Percentiles rank a stretch among this genome's conserved stretches.
Evolutionary conservation across 2,888 invertebrate genomes (phyloP).

Genomic region (Andrena minutula): DNA sequence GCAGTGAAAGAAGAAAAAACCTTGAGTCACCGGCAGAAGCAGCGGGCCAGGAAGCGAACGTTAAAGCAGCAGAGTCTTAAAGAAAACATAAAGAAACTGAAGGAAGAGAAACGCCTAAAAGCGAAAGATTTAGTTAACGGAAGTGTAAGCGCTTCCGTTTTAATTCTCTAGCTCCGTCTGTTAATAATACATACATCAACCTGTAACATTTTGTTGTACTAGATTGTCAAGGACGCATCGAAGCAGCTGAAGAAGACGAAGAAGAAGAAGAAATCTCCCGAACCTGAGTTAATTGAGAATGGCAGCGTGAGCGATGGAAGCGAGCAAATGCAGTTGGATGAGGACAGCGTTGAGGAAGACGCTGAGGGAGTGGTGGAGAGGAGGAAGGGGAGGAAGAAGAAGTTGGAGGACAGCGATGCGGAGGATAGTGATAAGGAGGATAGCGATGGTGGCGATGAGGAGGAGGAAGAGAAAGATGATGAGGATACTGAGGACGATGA

Average conservation of each 20-base stretch:
- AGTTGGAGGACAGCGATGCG: conserved; percentile 22
- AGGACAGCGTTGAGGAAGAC: conserved; percentile 3
- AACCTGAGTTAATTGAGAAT: conserved; percentile 17
- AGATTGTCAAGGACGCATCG: conserved; percentile 33
- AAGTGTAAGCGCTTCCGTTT: conserved; percentile 33
- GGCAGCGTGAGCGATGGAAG: not conserved
- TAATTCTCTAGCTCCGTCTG: not conserved
- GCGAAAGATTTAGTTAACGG: not conserved
- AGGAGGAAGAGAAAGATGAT: conserved; percentile 73
- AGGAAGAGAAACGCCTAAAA: not conserved
- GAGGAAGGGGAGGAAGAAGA: conserved; percentile 28
- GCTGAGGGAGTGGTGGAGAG: conserved; percentile 28
- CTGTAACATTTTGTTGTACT: not conserved
- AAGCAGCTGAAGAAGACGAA: conserved; percentile 33
- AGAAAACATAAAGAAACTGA: conserved; percentile 42
- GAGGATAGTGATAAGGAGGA: conserved; percentile 31
- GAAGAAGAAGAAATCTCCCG: conserved; percentile 33
- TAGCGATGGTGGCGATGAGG: conserved; percentile 55
- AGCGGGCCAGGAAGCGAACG: conserved; percentile 88
- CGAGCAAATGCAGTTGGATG: conserved; percentile 20
- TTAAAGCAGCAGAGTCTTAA: conserved; percentile 73
- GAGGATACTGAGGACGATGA: conserved; percentile 87
- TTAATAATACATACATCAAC: not conserved
- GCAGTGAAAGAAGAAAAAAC: conserved; percentile 86
- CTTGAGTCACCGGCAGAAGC: conserved; percentile 90